phyloP scores from a whole-genome alignment of 2,797 vertebrate genomes.

The Lemur catta region DNA sequence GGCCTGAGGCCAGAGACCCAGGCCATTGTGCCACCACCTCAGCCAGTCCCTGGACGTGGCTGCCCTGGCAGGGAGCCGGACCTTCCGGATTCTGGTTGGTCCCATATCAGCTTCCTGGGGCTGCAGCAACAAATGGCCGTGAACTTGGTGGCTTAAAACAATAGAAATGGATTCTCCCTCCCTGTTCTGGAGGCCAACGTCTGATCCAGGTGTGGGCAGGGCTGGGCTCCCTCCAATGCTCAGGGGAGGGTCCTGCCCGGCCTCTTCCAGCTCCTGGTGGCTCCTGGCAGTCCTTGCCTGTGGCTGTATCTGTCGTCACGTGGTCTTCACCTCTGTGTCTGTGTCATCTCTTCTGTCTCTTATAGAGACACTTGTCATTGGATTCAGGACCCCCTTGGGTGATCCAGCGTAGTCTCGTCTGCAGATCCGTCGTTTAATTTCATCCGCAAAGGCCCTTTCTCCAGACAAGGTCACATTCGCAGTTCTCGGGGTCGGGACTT shows the following conservation, averaged over 20 bases:
- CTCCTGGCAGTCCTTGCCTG: not conserved
- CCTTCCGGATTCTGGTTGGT: not conserved
- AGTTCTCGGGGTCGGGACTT: not conserved
- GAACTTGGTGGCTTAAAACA: no score
- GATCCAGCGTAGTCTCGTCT: not conserved
- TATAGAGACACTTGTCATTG: not conserved
- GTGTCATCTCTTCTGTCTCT: not conserved
- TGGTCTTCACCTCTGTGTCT: not conserved
- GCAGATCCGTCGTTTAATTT: not conserved
- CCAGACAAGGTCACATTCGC: not conserved
- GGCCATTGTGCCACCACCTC: not conserved
- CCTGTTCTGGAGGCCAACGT: rapidly evolving
- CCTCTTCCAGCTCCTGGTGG: not conserved
- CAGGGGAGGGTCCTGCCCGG: not conserved
- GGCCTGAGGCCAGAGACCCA: no score
- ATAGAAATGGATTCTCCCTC: not conserved
- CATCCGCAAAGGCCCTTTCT: not conserved
- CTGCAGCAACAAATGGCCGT: not conserved
- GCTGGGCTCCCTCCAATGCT: not conserved
- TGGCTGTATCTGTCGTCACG: not conserved
- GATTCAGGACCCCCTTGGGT: not conserved
- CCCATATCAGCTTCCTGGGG: not conserved
- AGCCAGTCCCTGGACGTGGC: not conserved
- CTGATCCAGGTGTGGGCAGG: not conserved
- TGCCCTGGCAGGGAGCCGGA: not conserved